Evolutionary conservation across 1,140 invertebrate genomes (phyloP), one percentile per base, ranked within the genome.

Genomic region (Anastrepha obliqua): DNA sequence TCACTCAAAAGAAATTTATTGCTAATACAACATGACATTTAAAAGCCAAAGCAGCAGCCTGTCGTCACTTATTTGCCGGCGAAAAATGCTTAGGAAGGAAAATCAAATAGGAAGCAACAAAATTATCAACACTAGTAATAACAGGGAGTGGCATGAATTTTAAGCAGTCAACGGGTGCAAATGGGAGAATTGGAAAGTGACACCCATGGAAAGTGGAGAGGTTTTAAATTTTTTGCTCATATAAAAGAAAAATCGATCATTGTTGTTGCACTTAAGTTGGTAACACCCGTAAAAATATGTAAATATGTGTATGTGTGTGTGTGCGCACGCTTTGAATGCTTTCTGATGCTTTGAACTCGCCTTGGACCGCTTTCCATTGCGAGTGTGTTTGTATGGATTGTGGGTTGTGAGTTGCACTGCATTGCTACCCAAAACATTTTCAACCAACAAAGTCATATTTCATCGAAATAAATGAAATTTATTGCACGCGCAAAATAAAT

Each of bases 401-500:
- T 20, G 42, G n/a, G 15, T 17, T 78, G 70, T 47, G 42, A 5
- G 17, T 47, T 51, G 74, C 51, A 58, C 9, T 55, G 47, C 74
- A 13, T 81, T 58, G 67, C 67, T 15, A 74, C 15, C 15, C 74
- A 55, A 81, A 81, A 55, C 74, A 81, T 81, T 81, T 51, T 6
- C 74, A 81, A 17, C 44, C 74, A 81, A 81, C 74, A 64, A 67
- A 87, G 47, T 87, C 65, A 87, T 87, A 87, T 87, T 67, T 87
- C 64, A 87, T 87, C 86, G 86, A 87, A 87, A 87, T 87, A 87
- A 87, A 87, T 87, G 64, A 55, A 65, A 87, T 87, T 87, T 87
- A 87, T 87, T 87, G 86, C 65, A 70, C 60, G 47, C 60, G 60
- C 58, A 20, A 87, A 87, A 64, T 87, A 67, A 87, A 87, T 87